Evolutionary conservation across 2,888 invertebrate species (phyloP).

Genomic region (Helobdella robusta): DNA sequence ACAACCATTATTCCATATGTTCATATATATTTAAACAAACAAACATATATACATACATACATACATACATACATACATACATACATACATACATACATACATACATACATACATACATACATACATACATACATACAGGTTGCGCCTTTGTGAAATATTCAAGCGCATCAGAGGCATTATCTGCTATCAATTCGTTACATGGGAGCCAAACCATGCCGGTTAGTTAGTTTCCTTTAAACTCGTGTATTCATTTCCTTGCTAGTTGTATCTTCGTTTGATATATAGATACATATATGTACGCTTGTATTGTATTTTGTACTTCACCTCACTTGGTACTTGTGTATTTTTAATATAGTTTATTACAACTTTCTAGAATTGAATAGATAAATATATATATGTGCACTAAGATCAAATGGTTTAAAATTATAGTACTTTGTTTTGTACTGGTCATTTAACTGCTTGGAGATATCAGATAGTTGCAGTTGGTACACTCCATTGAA

Average conservation of each 20-base stretch:
- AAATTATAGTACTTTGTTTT: too few relatives aligned
- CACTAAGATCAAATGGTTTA: too few relatives aligned
- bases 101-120: neutral
- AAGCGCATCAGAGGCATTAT: conserved; percentile 91
- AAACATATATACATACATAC: conserved; percentile 23
- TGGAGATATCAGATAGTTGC: too few relatives aligned
- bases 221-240: conserved; percentile 58
- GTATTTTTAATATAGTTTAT: too few relatives aligned
- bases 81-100: neutral
- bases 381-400: too few relatives aligned
- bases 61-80: neutral
- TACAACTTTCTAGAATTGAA: too few relatives aligned
- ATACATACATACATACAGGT: conserved; percentile 56
- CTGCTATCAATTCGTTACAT: conserved; percentile 94
- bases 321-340: too few relatives aligned
- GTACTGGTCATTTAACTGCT: too few relatives aligned
- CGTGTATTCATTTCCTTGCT: neutral
- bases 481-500: too few relatives aligned
- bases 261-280: too few relatives aligned
- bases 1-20: conserved; percentile 13
- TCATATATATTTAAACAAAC: conserved; percentile 21
- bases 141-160: conserved; percentile 99
- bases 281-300: too few relatives aligned
- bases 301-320: too few relatives aligned
- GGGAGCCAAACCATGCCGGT: conserved; percentile 99